Evolutionary conservation across 2,797 vertebrate genomes (phyloP), one percentile per base, ranked within the genome.

Genomic region (Tarsius wallacei): DNA sequence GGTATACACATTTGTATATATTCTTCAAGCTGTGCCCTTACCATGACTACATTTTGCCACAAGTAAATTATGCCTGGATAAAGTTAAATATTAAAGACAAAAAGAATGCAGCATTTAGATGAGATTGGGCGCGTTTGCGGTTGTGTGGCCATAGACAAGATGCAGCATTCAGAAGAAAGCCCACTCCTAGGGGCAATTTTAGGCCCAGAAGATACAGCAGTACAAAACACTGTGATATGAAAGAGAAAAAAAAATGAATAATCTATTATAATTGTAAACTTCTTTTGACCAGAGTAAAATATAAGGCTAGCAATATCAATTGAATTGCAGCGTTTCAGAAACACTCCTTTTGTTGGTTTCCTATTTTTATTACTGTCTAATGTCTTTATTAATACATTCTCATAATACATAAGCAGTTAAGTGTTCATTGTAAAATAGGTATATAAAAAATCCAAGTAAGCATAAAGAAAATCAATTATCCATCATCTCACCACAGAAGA

Each of bases 401-500:
- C 49, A 64, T 31, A 94, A 91, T 90, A 55, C 15, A 68, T 7
- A 88, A 89, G 47, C 36, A 85, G 33, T 83, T 90, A 92, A 87
- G 31, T 47, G 3, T 53, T 68, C 71, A 90, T 42, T 55, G 49
- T 11, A 59, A 64, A 71, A 93, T 28, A 80, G 17, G 55, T 51
- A 82, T 9, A 71, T 1, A 70, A n/a, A 82, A 96, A 85, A 93
- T 63, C 61, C 42, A 94, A 96, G 92, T 76, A 95, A 90, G 24
- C 81, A 93, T 95, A 77, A 80, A 93, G 33, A 93, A 95, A 63
- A 64, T 66, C 78, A 95, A 93, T 86, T 94, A 78, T 49, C 51
- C 14, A 73, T 59, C 93, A 73, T 81, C 49, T 55, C 4, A 76
- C 42, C 24, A 83, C 53, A 89, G 70, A 80, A 49, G 51, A 84